A percentile compares a stretch with the other conserved stretches of the same genome.
phyloP scores from a whole-genome alignment of 2,888 invertebrate species.

The Trilocha varians region DNA sequence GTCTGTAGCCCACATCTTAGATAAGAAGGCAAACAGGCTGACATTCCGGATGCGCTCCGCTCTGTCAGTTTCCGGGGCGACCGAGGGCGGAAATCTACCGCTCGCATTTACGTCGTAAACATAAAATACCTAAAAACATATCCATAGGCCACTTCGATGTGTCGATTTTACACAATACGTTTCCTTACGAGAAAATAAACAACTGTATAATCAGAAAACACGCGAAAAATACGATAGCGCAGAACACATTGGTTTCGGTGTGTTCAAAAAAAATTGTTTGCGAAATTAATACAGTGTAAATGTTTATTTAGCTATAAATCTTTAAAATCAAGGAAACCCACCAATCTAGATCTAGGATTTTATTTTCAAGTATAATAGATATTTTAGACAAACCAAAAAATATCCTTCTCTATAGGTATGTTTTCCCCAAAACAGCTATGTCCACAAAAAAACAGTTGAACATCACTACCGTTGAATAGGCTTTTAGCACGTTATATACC shows the following conservation, averaged over 20 bases:
- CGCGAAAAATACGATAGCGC: not conserved
- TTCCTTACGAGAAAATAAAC: not conserved
- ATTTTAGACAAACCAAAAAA: not conserved
- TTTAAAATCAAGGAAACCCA: too few species aligned
- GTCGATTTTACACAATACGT: not conserved
- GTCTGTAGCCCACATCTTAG: constrained; percentile 18
- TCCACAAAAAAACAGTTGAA: constrained; percentile 22
- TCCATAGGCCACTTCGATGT: not conserved
- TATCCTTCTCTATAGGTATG: not conserved
- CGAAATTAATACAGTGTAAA: too few species aligned
- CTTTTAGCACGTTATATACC: constrained; percentile 25
- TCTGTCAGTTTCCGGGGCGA: constrained; percentile 41
- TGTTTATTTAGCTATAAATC: too few species aligned
- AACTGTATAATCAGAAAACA: not conserved
- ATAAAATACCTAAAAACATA: constrained; percentile 9
- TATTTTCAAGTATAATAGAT: too few species aligned
- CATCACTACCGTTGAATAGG: constrained; percentile 24
- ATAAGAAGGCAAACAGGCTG: constrained; percentile 50
- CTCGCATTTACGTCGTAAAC: constrained; percentile 15
- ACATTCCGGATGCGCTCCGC: constrained; percentile 42
- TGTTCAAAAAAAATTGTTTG: too few species aligned
- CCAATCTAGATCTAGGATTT: too few species aligned
- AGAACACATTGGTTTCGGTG: too few species aligned
- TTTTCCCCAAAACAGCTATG: constrained; percentile 25
- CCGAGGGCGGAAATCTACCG: constrained; percentile 25